A percentile compares a stretch with the other conserved stretches of the same genome.
Conservation (phyloP, 2,888 invertebrate species). For the Peribatodes rhomboidaria region DNA sequence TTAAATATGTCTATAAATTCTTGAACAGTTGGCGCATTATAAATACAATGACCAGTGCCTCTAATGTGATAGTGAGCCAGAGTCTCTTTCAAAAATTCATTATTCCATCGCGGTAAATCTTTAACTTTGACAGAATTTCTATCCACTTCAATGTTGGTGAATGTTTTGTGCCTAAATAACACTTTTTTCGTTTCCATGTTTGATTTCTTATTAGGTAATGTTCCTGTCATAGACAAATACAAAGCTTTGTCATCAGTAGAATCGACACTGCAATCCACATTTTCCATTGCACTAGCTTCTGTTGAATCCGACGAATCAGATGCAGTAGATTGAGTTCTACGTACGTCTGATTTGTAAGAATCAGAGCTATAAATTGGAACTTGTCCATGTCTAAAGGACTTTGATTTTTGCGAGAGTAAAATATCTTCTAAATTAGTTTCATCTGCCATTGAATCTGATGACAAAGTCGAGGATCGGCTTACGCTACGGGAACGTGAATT, state of each 20-base stretch:
- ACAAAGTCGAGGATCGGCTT: conserved; percentile 74
- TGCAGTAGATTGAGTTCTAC: conserved; percentile 69
- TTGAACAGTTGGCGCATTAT: conserved; percentile 75
- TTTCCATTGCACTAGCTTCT: conserved; percentile 80
- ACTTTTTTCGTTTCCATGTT: conserved; percentile 70
- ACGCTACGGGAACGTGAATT: conserved; percentile 58
- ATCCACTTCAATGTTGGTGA: conserved; percentile 80
- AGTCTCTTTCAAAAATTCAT: conserved; percentile 75
- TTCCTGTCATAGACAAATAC: conserved; percentile 78
- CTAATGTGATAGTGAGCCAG: conserved; percentile 79
- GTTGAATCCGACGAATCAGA: conserved; percentile 74
- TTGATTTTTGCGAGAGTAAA: conserved; percentile 78
- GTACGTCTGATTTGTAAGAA: conserved; percentile 61
- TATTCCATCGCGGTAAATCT: conserved; percentile 71
- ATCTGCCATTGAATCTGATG: conserved; percentile 79
- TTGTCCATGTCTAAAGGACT: conserved; percentile 75
- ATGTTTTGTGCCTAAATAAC: conserved; percentile 81
- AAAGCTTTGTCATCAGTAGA: conserved; percentile 60
- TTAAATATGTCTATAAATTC: conserved; percentile 82
- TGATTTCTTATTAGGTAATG: conserved; percentile 73
- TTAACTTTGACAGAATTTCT: conserved; percentile 69
- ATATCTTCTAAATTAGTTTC: conserved; percentile 82
- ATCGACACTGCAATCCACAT: conserved; percentile 78
- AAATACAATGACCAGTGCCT: conserved; percentile 82
- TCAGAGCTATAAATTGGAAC: conserved; percentile 53